Percentiles rank a stretch among this genome's conserved stretches.
Conservation (phyloP, 2,797 vertebrate genomes). For the Lerista edwardsae region DNA sequence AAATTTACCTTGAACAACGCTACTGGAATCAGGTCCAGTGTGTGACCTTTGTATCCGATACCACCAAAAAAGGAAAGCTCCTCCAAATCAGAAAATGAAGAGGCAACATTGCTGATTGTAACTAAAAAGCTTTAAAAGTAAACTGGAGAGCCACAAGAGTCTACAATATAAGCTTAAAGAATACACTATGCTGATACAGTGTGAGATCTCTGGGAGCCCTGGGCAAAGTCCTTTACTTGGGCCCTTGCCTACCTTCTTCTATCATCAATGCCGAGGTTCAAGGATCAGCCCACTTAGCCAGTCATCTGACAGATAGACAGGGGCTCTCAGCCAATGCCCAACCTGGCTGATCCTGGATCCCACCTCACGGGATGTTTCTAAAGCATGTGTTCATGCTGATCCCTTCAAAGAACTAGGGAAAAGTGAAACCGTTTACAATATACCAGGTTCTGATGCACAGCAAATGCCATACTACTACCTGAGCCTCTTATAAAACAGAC, state of each 20-base stretch:
- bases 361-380: no score
- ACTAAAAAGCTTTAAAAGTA: background rate
- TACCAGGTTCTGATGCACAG: accelerated
- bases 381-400: accelerated
- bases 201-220: no score
- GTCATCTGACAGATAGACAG: no score
- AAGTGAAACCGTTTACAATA: accelerated
- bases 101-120: background rate
- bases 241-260: no score
- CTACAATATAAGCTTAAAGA: accelerated
- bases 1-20: background rate
- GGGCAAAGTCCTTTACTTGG: no score
- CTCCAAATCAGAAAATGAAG: background rate
- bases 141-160: background rate
- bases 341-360: no score
- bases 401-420: background rate
- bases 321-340: no score
- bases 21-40: background rate
- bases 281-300: no score
- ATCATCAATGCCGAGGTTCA: no score
- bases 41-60: background rate
- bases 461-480: background rate
- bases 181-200: accelerated
- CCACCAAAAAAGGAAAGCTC: background rate
- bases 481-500: background rate